Evolutionary conservation across 2,797 vertebrate species (phyloP).

Genomic region (Enteromius radiatus): DNA sequence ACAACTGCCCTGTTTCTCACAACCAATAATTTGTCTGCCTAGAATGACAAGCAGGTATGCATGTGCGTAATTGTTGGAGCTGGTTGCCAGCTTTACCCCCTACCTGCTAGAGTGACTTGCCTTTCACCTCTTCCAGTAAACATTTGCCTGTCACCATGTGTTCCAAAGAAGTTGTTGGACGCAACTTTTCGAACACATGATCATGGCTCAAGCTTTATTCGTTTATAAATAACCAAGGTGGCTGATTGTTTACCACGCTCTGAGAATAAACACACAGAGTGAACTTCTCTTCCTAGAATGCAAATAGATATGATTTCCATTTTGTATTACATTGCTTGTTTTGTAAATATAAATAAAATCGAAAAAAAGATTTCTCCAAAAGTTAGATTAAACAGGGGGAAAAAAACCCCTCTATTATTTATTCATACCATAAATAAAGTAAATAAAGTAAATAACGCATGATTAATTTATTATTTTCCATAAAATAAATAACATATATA

Average conservation of each 20-base stretch:
- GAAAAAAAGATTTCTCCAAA: not conserved
- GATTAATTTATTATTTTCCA: too few relatives aligned
- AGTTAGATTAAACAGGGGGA: not conserved
- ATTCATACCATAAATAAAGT: not conserved
- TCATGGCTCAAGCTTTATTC: conserved; percentile 40
- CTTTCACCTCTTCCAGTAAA: conserved; percentile 44
- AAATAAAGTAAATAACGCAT: too few relatives aligned
- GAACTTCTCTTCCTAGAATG: not conserved
- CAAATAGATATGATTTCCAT: not conserved
- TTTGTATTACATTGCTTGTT: not conserved
- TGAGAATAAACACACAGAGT: conserved; percentile 40
- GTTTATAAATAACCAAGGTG: conserved; percentile 52
- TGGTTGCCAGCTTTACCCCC: not conserved
- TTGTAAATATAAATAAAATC: not conserved
- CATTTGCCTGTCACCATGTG: not conserved
- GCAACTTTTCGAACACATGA: conserved; percentile 42
- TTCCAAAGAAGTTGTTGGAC: conserved; percentile 45
- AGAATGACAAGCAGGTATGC: conserved; percentile 39
- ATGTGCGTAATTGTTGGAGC: conserved; percentile 20
- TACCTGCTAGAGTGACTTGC: conserved; percentile 9
- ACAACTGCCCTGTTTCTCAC: conserved; percentile 32
- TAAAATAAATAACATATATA: too few relatives aligned
- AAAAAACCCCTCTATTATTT: not conserved
- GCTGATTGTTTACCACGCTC: conserved; percentile 62
- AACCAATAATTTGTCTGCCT: conserved; percentile 36